phyloP scores from a whole-genome alignment of 30 jellyfish, hydroid and myxozoan genomes.

The Clytia hemisphaerica region DNA sequence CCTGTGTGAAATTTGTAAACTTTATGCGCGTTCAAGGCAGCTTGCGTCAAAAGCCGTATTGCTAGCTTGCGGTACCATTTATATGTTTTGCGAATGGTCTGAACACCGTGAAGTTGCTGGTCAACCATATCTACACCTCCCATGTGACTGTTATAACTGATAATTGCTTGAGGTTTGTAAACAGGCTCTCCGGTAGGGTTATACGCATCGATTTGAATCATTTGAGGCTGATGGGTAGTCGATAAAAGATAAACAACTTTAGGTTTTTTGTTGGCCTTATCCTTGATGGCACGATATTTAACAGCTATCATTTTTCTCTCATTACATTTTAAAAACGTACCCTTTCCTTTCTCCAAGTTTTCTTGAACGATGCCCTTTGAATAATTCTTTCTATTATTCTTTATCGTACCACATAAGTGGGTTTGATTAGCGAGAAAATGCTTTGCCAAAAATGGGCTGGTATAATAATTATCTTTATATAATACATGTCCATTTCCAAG shows the following conservation, averaged over 20 bases:
- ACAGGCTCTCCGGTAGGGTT: not conserved
- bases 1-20: not conserved
- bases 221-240: constrained; percentile 27
- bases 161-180: constrained; percentile 6
- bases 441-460: constrained; percentile 5
- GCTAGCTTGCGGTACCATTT: constrained; percentile 27
- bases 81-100: constrained; percentile 4
- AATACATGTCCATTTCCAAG: constrained; percentile 29
- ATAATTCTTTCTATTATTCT: too few relatives aligned
- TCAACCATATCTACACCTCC: constrained; percentile 33
- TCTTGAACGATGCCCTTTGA: not conserved
- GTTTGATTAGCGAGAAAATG: constrained; percentile 19
- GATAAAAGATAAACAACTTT: constrained; percentile 16
- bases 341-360: not conserved
- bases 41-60: constrained; percentile 1
- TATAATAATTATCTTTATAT: constrained; percentile 24
- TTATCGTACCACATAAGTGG: constrained; percentile 27
- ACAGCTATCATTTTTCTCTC: constrained; percentile 4
- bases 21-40: constrained; percentile 11
- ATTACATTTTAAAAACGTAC: not conserved
- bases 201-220: not conserved
- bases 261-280: constrained; percentile 4
- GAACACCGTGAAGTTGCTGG: constrained; percentile 23
- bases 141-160: constrained; percentile 5
- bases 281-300: constrained; percentile 7